Base-by-base conservation (phyloP, 1,140 invertebrate species). In the Potamilus streckersoni region DNA sequence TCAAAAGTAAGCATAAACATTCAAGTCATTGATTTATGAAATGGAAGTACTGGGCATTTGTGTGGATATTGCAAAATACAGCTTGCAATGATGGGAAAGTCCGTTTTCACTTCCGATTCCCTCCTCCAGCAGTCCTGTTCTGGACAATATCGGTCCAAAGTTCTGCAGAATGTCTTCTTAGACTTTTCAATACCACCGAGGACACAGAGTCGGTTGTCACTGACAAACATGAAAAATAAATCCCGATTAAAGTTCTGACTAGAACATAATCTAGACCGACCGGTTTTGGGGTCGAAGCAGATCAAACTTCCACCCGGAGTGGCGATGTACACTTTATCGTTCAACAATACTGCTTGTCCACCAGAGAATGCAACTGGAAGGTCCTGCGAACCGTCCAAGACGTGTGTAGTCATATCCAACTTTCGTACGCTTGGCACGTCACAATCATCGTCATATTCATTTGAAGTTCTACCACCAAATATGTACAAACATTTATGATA, bases 301-400 rank as follows among this genome's bases (percentile, higher is more conserved):
- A 75, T 75, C 73, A 75, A 65, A 59, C 70, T 58, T 69, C 73
- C 73, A 31, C 70, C 17, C 16, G 69, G 63, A 55, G 59, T 75
- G n/a, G 67, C 67, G 56, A 69, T 58, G 68, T 69, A 75, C 15
- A 75, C 66, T 55, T 61, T 57, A 61, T 75, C 62, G 17, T 70
- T 64, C n/a, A 75, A 61, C 49, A 75, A 67, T 57, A 75, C 55
- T 3, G 68, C 73, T 64, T 75, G 73, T 19, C 73, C 73, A 56
- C 73, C 73, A n/a, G 73, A 75, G 31, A 67, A 75, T 38, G 61
- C 16, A 38, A 56, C 57, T 56, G 73, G 73, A 15, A 75, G 68
- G 23, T 69, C 67, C 6, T 23, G 23, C 17, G 69, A 61, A 14
- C 62, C 58, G 5, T 12, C 17, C 27, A 70, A 27, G 12, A 31